phyloP scores from a whole-genome alignment of 2,113 vertebrate genomes.

The Heptranchias perlo region DNA sequence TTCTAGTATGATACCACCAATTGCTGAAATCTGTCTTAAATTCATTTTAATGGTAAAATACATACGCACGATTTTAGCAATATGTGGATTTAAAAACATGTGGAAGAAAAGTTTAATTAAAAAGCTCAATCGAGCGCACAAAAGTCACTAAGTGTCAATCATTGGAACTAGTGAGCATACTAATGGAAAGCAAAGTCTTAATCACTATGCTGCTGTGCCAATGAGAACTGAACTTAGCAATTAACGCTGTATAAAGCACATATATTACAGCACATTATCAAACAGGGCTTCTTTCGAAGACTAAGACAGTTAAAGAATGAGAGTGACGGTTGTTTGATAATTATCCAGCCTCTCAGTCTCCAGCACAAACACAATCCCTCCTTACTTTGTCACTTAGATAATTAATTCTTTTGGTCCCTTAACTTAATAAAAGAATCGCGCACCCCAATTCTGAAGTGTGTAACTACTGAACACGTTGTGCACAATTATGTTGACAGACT shows the following conservation, averaged over 20 bases:
- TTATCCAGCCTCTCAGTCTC: no score
- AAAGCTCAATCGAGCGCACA: neutral
- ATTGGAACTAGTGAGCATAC: neutral
- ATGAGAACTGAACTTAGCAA: neutral
- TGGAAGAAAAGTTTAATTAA: neutral
- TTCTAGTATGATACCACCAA: neutral
- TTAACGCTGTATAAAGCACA: neutral
- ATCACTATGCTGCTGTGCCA: neutral
- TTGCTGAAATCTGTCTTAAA: neutral
- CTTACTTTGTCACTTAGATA: no score
- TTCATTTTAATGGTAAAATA: neutral
- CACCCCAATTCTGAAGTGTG: no score
- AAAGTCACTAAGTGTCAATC: neutral
- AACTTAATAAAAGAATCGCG: no score
- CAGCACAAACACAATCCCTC: no score
- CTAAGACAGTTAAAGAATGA: neutral
- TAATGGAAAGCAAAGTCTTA: neutral
- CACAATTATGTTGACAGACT: no score
- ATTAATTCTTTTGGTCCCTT: no score
- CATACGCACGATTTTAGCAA: neutral
- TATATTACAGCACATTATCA: neutral
- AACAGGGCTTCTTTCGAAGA: neutral
- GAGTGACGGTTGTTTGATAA: neutral
- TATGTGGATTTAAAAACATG: neutral
- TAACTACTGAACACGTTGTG: no score